A percentile compares a stretch with the other conserved stretches of the same genome.
phyloP scores from a whole-genome alignment of 1,140 invertebrate genomes.

The Hyles euphorbiae region DNA sequence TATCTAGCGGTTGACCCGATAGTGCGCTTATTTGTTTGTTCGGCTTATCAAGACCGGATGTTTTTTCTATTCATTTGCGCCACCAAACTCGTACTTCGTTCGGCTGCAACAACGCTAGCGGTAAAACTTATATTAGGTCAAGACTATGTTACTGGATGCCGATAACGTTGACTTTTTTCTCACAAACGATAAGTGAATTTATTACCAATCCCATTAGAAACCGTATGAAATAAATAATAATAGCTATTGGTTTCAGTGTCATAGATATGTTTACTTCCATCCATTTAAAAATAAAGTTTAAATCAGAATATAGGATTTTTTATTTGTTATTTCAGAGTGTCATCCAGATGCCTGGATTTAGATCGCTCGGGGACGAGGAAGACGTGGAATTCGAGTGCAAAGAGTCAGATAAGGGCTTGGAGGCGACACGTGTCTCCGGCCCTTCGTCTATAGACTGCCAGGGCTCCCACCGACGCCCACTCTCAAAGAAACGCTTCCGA shows the following conservation, averaged over 20 bases:
- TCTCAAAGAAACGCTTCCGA: slow-evolving; percentile 86
- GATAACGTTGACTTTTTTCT: slow-evolving; percentile 47
- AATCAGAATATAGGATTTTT: not conserved
- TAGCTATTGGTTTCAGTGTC: too few species aligned
- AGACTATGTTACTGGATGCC: slow-evolving; percentile 48
- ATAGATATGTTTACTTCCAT: too few species aligned
- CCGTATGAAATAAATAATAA: too few species aligned
- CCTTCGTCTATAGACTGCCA: slow-evolving; percentile 84
- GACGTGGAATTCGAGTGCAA: slow-evolving; percentile 91
- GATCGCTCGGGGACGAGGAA: slow-evolving; percentile 90
- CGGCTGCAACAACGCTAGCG: slow-evolving; percentile 47
- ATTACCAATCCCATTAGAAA: slow-evolving; percentile 8
- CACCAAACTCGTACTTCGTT: slow-evolving; percentile 62
- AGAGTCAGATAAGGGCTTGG: slow-evolving; percentile 87
- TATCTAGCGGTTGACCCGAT: slow-evolving; percentile 69
- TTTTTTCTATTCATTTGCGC: slow-evolving; percentile 72
- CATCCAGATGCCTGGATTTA: slow-evolving; percentile 91
- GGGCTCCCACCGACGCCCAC: slow-evolving; percentile 85
- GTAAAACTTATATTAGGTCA: slow-evolving; percentile 63
- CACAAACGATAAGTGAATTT: slow-evolving; percentile 32
- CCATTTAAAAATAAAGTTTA: not conserved
- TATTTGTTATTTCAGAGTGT: slow-evolving; percentile 81
- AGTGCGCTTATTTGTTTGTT: slow-evolving; percentile 72
- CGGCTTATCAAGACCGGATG: slow-evolving; percentile 73
- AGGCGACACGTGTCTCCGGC: slow-evolving; percentile 89